Base-by-base conservation (phyloP, 2,797 vertebrate genomes). In the Gadopsis bispinosus region DNA sequence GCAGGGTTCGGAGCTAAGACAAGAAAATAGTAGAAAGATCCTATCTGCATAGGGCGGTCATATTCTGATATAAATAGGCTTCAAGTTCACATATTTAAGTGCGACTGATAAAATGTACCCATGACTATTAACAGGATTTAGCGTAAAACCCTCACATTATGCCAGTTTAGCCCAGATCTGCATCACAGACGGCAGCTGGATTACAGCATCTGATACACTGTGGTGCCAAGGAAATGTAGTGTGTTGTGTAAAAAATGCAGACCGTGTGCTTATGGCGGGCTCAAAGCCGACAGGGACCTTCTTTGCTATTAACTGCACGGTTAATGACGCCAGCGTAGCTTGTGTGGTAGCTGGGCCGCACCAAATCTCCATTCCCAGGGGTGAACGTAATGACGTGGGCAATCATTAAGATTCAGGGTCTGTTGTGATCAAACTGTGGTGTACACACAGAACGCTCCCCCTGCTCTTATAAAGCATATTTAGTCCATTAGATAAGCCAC, bases 401-500 rank as follows among this genome's bases (percentile, higher is more conserved):
- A 53, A 67, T 76, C 79, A 20, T 87, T 90, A 86, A 84, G 65
- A 73, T 70, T 71, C 70, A 73, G 74, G n/a, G 66, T 66, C 20
- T 76, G 88, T 82, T 83, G 82, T 80, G 83, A 89, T 88, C 77
- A 79, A 89, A 84, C 76, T 84, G 88, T 14, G 68, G 85, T 12
- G 29, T 73, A 39, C 65, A 74, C 70, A 80, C 81, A 50, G 86
- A 55, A 83, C 35, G 50, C 77, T 68, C 73, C 73, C 75, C 72
- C 72, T 29, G 7, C 73, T 79, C 79, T 80, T 83, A 81, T 80
- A 85, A 87, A 88, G 83, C 89, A 84, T 85, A 83, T 89, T 91
- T 85, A 83, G 87, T 84, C 84, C 79, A 83, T 90, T 88, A 90
- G 79, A 89, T 87, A 83, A 81, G 83, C 89, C 90, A 81, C 89